phyloP scores from a whole-genome alignment of 2,888 invertebrate genomes.

The Drosophila prolongata region DNA sequence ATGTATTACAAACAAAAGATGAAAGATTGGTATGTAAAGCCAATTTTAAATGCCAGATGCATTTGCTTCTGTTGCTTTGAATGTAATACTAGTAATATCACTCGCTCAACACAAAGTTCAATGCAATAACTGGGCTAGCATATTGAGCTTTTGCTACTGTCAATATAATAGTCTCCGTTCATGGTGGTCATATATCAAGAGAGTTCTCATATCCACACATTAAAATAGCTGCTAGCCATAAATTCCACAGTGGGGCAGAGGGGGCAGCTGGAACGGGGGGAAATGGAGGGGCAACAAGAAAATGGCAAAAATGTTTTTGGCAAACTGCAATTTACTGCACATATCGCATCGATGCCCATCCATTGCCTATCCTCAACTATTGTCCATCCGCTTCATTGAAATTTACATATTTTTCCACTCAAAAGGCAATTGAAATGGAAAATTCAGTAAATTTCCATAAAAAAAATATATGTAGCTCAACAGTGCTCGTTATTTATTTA shows the following conservation, averaged over 20 bases:
- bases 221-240: constrained; percentile 66
- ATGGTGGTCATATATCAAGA: constrained; percentile 57
- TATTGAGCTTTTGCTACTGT: constrained; percentile 59
- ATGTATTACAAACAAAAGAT: too few species aligned
- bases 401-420: constrained; percentile 79
- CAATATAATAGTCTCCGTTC: constrained; percentile 64
- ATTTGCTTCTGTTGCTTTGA: too few species aligned
- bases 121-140: constrained; percentile 43
- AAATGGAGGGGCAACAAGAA: constrained; percentile 25
- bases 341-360: constrained; percentile 43
- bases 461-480: constrained; percentile 52
- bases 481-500: constrained; percentile 66
- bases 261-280: background rate
- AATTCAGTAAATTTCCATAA: constrained; percentile 56
- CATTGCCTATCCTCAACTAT: constrained; percentile 26
- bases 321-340: constrained; percentile 74
- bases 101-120: background rate
- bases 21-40: too few species aligned
- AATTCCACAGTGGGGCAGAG: constrained; percentile 43
- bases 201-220: constrained; percentile 74
- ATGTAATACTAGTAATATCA: too few species aligned
- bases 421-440: constrained; percentile 72
- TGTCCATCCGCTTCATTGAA: constrained; percentile 47
- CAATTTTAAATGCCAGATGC: too few species aligned
- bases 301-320: constrained; percentile 75